phyloP scores from a whole-genome alignment of 1,140 invertebrate genomes.

The Psilanteris sp. region DNA sequence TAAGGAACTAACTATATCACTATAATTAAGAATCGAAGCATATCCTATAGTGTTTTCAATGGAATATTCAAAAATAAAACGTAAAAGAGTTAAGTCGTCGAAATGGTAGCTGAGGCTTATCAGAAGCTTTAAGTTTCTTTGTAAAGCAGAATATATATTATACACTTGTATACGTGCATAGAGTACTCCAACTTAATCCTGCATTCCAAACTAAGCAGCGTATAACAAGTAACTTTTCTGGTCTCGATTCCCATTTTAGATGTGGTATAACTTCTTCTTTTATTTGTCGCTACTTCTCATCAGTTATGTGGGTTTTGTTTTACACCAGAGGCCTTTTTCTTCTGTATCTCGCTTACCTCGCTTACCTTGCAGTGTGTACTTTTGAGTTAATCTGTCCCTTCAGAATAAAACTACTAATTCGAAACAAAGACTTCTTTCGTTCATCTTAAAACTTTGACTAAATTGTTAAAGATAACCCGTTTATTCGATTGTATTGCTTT shows the following conservation, averaged over 20 bases:
- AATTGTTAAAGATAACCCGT: slow-evolving; percentile 5
- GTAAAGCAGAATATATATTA: slow-evolving; percentile 44
- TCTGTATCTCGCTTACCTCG: slow-evolving; percentile 31
- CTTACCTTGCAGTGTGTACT: slow-evolving; percentile 40
- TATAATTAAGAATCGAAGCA: too few species aligned
- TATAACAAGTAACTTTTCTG: slow-evolving; percentile 72
- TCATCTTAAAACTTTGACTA: slow-evolving; percentile 22
- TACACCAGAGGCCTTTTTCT: slow-evolving; percentile 49
- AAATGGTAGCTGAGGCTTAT: too few species aligned
- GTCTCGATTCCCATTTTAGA: slow-evolving; percentile 52
- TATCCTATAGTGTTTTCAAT: too few species aligned
- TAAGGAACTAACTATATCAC: too few species aligned
- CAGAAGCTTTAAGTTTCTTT: too few species aligned
- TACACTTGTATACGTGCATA: slow-evolving; percentile 16
- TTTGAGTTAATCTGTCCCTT: slow-evolving; percentile 72
- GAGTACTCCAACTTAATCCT: slow-evolving; percentile 70
- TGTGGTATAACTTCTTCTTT: slow-evolving; percentile 47
- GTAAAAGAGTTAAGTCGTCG: too few species aligned
- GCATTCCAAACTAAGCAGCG: slow-evolving; percentile 76
- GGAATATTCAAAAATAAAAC: too few species aligned
- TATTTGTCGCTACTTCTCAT: slow-evolving; percentile 60
- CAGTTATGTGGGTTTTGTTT: slow-evolving; percentile 54
- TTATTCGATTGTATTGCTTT: too few species aligned
- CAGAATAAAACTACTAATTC: slow-evolving; percentile 74
- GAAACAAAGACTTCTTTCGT: slow-evolving; percentile 69